Evolutionary conservation across 1,140 invertebrate genomes (phyloP), one percentile per base, ranked within the genome.

Genomic region (Doryteuthis pealeii): DNA sequence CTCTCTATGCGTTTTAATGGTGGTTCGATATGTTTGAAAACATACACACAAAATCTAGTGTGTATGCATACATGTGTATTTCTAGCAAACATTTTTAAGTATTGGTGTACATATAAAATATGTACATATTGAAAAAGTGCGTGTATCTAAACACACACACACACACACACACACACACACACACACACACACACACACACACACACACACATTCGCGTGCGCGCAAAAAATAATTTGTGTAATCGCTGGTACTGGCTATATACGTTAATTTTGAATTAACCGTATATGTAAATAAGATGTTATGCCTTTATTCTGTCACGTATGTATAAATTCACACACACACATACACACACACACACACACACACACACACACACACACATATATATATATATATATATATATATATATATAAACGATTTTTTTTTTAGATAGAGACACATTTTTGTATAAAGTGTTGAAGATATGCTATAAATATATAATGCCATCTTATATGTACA

Each of bases 401-500:
- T 49, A 49, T 49, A 49, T 49, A 49, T 49, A 49, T 49, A 49
- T 49, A 49, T n/a, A n/a, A n/a, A n/a, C n/a, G n/a, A n/a, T n/a
- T n/a, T n/a, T n/a, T n/a, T n/a, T n/a, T n/a, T n/a, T 22, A 0
- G 12, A 22, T 12, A 49, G 22, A 49, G 22, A 49, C 12, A 49
- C 45, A 49, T 12, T 22, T 49, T 49, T 22, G 22, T 15, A 49
- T 22, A 15, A 49, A 49, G 12, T 15, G 12, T 15, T 49, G 45
- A 12, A 49, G 12, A 15, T 49, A 49, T 22, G 22, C 45, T 22
- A 15, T 1, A 12, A 49, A 12, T 49, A 22, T 15, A 49, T 15
- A 12, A 49, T 49, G 22, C 45, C 12, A 15, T 12, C 45, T 49
- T 15, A 15, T 12, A 49, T 12, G 45, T 22, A 49, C 12, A 49